Base-by-base conservation (phyloP, 2,113 vertebrate genomes). In the Canis aureus region DNA sequence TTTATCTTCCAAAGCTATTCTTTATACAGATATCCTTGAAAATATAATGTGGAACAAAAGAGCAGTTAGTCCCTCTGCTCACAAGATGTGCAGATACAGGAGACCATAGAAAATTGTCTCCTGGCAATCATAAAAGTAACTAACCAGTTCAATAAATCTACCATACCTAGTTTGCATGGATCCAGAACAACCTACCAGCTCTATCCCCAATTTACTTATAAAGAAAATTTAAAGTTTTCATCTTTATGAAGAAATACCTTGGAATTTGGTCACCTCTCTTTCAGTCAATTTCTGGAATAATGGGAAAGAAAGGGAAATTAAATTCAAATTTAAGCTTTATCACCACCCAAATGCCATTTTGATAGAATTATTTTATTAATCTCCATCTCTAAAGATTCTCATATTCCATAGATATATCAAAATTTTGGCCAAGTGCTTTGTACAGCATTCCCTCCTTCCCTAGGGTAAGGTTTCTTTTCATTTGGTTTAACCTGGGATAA, bases 301-400 rank as follows among this genome's bases (percentile, higher is more conserved):
- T 66, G 5, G 55, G 43, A 93, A 9, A 83, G 15, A 57, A 67
- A 43, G 25, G 57, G 10, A 93, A 92, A 87, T 87, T 87, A 95
- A 97, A 86, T 59, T 90, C 57, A 87, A 89, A 83, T 64, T 53
- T 81, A 93, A 93, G n/a, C 2, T 69, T 91, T 78, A 85, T 89
- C 62, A 32, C 25, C 55, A 35, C 38, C 20, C 73, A 94, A 53
- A 67, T 79, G 35, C 10, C 12, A 67, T 55, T 95, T 80, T 86
- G 19, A 59, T 51, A 17, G 23, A 29, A 69, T 90, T 66, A 92
- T 80, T 78, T 89, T 62, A 89, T 81, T 85, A 64, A 38, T 19
- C 23, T 19, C 19, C 11, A 62, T 62, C 49, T 97, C 27, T 94
- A 92, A 74, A 95, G 20, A 86, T 66, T 89, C 8, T 59, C 49